Base-by-base conservation (phyloP, 2,113 vertebrate species). In the Nettapus auritus region DNA sequence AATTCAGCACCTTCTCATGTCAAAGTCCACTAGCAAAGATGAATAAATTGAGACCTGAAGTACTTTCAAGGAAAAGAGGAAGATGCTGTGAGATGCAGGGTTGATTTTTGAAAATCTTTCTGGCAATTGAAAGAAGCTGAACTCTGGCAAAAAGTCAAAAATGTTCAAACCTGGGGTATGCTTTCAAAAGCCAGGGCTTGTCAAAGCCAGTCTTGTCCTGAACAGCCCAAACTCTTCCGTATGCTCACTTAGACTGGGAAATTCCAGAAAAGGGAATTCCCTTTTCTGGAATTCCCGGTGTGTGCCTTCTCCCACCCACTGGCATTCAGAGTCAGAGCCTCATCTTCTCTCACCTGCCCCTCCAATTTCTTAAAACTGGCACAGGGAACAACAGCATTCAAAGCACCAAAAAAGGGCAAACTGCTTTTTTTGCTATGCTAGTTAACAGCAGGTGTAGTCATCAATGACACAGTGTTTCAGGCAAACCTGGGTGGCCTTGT, bases 31-130 rank as follows among this genome's bases (percentile, higher is more conserved):
- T 26, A n/a, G 18, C 42, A 48, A 60, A 60, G 74, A 34, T 28
- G 33, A 89, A 94, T 88, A 88, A 82, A 94, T 74, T 2, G 11
- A 93, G n/a, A 67, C 21, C 20, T 85, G 50, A 12, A 21, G n/a
- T 88, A 48, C 34, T 74, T 74, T 59, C 52, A 77, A n/a, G 25
- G 25, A 53, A 15, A 71, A 5, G 16, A 11, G 14, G 5, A 81
- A 78, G 19, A 48, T 20, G 56, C 42, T 52, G 7, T 73, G 60
- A 91, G 56, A 95, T 89, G 68, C 44, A 73, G 14, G 84, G 28
- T 53, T 63, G 69, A n/a, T 53, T 12, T 63, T 67, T 68, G 8
- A 74, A 74, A 88, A 73, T 86, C 23, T 8, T 89, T 66, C 75
- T 71, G 69, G 23, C 14, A 64, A 31, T 36, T 9, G 29, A 76